Percentiles rank a stretch among this genome's conserved stretches.
phyloP scores from a whole-genome alignment of 30 jellyfish, hydroid and myxozoan species.

The Mastigias papua region DNA sequence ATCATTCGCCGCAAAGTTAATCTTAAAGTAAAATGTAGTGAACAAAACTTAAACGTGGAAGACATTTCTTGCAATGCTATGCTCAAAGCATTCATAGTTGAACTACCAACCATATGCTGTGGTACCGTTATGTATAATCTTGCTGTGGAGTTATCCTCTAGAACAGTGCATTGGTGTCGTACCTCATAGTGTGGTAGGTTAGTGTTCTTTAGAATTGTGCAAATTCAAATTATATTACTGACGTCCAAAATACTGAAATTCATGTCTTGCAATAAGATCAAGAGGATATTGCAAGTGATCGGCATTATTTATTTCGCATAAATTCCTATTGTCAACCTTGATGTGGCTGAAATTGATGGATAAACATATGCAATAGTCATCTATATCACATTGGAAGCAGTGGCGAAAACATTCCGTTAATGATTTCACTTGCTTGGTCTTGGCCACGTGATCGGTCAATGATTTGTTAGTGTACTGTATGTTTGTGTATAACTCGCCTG shows the following conservation, averaged over 20 bases:
- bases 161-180: too few relatives aligned
- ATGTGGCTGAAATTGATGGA: neutral
- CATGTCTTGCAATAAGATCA: neutral
- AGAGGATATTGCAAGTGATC: neutral
- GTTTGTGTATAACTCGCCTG: neutral
- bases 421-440: neutral
- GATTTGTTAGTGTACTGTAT: neutral
- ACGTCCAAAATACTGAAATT: neutral
- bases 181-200: too few relatives aligned
- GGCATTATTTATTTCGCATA: neutral
- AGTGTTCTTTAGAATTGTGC: too few relatives aligned
- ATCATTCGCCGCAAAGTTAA: too few relatives aligned
- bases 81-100: too few relatives aligned
- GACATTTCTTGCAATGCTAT: too few relatives aligned
- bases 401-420: conserved; percentile 1
- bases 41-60: too few relatives aligned
- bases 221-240: too few relatives aligned
- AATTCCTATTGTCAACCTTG: neutral
- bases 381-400: neutral
- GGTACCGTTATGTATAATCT: too few relatives aligned
- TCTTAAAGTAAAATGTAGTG: too few relatives aligned
- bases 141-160: too few relatives aligned
- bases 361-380: neutral
- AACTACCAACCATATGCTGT: too few relatives aligned
- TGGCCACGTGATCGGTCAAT: neutral